phyloP scores from a whole-genome alignment of 2,797 vertebrate species.

The Crenuchus spilurus region DNA sequence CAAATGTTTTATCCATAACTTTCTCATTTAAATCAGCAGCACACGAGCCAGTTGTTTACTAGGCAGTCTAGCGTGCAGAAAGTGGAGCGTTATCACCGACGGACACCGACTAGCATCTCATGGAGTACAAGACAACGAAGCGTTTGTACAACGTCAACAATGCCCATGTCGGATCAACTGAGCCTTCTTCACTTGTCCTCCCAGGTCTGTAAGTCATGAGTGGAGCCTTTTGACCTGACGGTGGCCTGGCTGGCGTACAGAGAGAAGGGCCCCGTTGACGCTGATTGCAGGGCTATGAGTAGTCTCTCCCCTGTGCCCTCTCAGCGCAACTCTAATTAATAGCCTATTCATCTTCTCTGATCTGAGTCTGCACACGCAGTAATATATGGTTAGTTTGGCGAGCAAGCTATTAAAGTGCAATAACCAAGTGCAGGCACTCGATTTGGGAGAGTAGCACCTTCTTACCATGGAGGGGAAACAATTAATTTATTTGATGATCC shows the following conservation, averaged over 20 bases:
- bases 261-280: slow-evolving; percentile 79
- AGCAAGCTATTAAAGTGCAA: slow-evolving; percentile 88
- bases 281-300: slow-evolving; percentile 85
- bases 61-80: slow-evolving; percentile 31
- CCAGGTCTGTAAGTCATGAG: slow-evolving; percentile 32
- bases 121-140: neutral
- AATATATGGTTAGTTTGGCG: slow-evolving; percentile 89
- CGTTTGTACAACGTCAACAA: too few relatives aligned
- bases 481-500: slow-evolving; percentile 85
- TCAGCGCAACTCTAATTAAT: slow-evolving; percentile 88
- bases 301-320: slow-evolving; percentile 87
- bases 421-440: slow-evolving; percentile 86
- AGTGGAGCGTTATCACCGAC: slow-evolving; percentile 15
- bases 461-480: slow-evolving; percentile 86
- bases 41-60: slow-evolving; percentile 78
- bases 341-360: slow-evolving; percentile 88
- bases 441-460: slow-evolving; percentile 86
- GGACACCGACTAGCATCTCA: neutral
- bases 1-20: slow-evolving; percentile 82
- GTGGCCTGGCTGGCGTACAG: slow-evolving; percentile 75
- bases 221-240: slow-evolving; percentile 72
- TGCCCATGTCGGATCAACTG: neutral
- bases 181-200: slow-evolving; percentile 31
- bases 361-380: slow-evolving; percentile 85
- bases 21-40: slow-evolving; percentile 76